These are phyloP conservation scores for Nyctibius bracteatus DNA, from an alignment of 2,113 vertebrate species.

Conservation along the genomic window DNA sequence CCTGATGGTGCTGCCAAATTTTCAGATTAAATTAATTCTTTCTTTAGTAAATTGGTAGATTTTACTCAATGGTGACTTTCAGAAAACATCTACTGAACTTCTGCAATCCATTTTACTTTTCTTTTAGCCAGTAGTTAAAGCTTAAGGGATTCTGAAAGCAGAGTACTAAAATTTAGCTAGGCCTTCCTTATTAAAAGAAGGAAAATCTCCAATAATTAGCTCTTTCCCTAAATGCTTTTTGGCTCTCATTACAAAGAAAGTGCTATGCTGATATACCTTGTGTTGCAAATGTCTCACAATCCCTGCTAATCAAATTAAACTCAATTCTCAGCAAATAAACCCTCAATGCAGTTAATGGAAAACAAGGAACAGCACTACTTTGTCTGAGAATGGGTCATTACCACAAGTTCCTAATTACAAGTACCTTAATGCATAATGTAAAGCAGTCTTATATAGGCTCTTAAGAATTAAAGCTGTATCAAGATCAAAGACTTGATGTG, in stretches of 20 bases:
- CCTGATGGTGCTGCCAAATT: not conserved
- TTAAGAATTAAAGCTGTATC: constrained; percentile 25
- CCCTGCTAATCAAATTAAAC: constrained; percentile 78
- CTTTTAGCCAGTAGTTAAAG: constrained; percentile 55
- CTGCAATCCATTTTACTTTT: not conserved
- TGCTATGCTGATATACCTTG: constrained; percentile 75
- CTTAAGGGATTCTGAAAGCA: constrained; percentile 56
- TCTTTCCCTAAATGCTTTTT: constrained; percentile 72
- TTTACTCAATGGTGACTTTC: not conserved
- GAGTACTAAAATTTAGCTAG: constrained; percentile 65
- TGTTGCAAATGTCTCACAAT: constrained; percentile 72
- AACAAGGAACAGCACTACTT: constrained; percentile 65
- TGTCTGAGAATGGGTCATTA: constrained; percentile 73
- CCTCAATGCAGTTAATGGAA: constrained; percentile 71
- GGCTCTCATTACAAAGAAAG: constrained; percentile 73
- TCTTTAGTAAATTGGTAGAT: not conserved
- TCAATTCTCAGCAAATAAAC: constrained; percentile 76
- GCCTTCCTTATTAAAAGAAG: constrained; percentile 55
- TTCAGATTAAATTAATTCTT: not conserved
- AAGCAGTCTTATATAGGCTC: constrained; percentile 32
- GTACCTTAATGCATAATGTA: constrained; percentile 58
- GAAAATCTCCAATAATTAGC: constrained; percentile 70
- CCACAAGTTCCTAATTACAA: constrained; percentile 70
- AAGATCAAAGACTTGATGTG: constrained; percentile 44
- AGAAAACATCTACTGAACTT: not conserved